phyloP scores from a whole-genome alignment of 2,888 invertebrate genomes.

The Xanthorhoe designata region DNA sequence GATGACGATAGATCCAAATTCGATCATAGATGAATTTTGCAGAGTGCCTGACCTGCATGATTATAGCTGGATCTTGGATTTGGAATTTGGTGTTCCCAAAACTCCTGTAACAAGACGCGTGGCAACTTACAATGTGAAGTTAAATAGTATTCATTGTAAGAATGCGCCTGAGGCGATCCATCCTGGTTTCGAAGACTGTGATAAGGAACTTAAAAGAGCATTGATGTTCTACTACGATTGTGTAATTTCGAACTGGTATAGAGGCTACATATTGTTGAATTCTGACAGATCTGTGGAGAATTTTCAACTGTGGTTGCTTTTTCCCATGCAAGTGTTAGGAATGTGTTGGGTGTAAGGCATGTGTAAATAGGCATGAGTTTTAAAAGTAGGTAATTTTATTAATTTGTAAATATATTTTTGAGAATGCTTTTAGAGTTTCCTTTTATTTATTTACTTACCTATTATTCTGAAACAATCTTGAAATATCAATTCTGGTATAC shows the following conservation, averaged over 20 bases:
- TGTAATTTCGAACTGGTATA: slow-evolving; percentile 67
- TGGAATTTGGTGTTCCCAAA: slow-evolving; percentile 68
- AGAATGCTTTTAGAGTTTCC: slow-evolving; percentile 17
- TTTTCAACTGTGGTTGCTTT: slow-evolving; percentile 67
- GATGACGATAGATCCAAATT: slow-evolving; percentile 65
- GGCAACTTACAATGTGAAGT: slow-evolving; percentile 65
- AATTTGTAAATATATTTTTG: slow-evolving; percentile 33
- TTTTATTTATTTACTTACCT: neutral
- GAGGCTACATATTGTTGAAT: slow-evolving; percentile 57
- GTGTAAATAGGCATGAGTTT: slow-evolving; percentile 43
- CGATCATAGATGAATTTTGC: slow-evolving; percentile 69
- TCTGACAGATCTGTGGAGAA: slow-evolving; percentile 66
- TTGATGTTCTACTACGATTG: slow-evolving; percentile 68
- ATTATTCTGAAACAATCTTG: neutral
- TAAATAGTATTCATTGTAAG: slow-evolving; percentile 65
- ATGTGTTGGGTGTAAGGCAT: slow-evolving; percentile 67
- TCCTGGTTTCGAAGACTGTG: slow-evolving; percentile 68
- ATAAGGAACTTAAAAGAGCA: slow-evolving; percentile 58
- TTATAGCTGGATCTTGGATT: slow-evolving; percentile 68
- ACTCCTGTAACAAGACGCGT: slow-evolving; percentile 57
- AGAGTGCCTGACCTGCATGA: slow-evolving; percentile 52
- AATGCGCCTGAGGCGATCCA: slow-evolving; percentile 65
- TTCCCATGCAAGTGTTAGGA: slow-evolving; percentile 65
- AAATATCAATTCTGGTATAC: neutral
- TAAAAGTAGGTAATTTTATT: slow-evolving; percentile 16